Conservation (phyloP, 1,140 invertebrate genomes). For the Parapsyche elsis region DNA sequence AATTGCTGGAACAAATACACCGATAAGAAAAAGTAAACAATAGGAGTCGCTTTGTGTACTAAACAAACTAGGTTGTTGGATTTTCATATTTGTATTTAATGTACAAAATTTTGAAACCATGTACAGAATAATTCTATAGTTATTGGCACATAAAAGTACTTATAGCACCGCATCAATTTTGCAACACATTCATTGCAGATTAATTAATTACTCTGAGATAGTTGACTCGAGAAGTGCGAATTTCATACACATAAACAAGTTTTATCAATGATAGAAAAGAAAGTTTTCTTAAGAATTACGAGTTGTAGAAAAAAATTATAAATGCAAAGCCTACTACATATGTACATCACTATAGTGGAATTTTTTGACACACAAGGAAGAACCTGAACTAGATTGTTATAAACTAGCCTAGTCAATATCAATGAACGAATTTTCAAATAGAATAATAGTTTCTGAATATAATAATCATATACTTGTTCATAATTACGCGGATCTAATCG, state of each 20-base stretch:
- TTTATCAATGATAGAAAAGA: no score
- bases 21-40: background rate
- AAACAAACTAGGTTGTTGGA: background rate
- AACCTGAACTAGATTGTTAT: no score
- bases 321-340: no score
- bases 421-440: no score
- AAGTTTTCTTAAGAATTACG: no score
- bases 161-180: constrained; percentile 17
- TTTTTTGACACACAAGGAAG: no score
- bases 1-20: background rate
- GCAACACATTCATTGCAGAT: background rate
- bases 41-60: background rate
- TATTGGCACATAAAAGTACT: constrained; percentile 27
- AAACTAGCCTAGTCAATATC: no score
- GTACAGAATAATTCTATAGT: constrained; percentile 30
- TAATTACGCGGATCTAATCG: background rate
- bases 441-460: no score
- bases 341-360: no score
- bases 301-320: no score
- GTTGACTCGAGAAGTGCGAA: background rate
- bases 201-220: background rate
- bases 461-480: background rate
- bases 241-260: background rate
- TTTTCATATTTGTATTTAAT: constrained; percentile 27
- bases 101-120: constrained; percentile 14